Conservation (phyloP, 2,888 invertebrate genomes). For the Drosophila suboccidentalis region DNA sequence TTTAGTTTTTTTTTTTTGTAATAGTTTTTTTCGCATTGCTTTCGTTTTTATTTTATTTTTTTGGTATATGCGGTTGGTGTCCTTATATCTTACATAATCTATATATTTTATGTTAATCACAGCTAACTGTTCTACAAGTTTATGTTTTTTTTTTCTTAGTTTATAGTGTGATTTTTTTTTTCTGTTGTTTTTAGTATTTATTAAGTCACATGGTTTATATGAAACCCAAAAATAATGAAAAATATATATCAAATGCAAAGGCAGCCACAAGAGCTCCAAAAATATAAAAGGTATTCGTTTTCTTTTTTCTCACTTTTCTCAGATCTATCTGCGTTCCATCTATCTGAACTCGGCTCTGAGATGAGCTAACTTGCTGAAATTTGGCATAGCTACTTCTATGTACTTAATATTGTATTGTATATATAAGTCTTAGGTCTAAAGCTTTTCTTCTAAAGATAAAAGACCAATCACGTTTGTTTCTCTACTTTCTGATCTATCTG, state of each 20-base stretch:
- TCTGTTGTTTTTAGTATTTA: conserved; percentile 61
- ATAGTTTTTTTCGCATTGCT: conserved; percentile 8
- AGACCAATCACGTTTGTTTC: background rate
- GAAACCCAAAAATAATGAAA: conserved; percentile 76
- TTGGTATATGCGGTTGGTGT: conserved; percentile 60
- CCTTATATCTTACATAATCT: conserved; percentile 50
- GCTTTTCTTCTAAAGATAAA: background rate
- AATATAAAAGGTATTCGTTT: conserved; percentile 28
- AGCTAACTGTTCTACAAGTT: background rate
- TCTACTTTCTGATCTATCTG: background rate
- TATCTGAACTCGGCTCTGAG: background rate
- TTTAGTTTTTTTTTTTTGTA: conserved; percentile 14
- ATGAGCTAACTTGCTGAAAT: background rate
- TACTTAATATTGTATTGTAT: background rate
- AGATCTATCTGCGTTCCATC: background rate
- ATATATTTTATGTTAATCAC: conserved; percentile 6
- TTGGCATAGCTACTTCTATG: background rate
- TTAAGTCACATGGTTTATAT: conserved; percentile 76
- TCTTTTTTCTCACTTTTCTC: background rate
- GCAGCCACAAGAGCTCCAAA: conserved; percentile 67
- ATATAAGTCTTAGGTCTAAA: too few relatives aligned
- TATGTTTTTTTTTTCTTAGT: conserved; percentile 34
- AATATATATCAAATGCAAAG: conserved; percentile 66
- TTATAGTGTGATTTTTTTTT: conserved; percentile 42
- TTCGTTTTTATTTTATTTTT: conserved; percentile 20